phyloP scores from a whole-genome alignment of 2,113 vertebrate species.

The Thalassarche chlororhynchos region DNA sequence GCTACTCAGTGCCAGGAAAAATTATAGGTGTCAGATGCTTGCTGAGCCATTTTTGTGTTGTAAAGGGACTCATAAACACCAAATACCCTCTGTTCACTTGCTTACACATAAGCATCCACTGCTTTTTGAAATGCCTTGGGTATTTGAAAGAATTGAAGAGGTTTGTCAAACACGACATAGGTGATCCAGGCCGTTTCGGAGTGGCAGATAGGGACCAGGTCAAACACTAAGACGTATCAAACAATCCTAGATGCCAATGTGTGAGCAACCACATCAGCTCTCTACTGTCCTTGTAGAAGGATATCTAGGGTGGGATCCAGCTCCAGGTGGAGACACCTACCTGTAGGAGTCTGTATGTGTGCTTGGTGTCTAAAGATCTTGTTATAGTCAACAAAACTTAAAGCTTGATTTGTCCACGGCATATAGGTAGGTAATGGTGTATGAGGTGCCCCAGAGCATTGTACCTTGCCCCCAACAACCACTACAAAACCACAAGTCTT shows the following conservation, averaged over 20 bases:
- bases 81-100: not conserved
- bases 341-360: not conserved
- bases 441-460: not conserved
- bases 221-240: accelerated
- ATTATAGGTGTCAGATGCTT: not conserved
- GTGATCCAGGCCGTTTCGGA: not conserved
- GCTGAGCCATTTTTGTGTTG: not conserved
- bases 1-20: not conserved
- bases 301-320: not conserved
- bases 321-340: not conserved
- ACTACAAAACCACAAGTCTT: not conserved
- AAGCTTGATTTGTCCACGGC: not conserved
- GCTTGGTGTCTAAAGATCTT: not conserved
- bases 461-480: not conserved
- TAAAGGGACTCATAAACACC: not conserved
- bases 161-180: not conserved
- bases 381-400: not conserved
- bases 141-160: not conserved
- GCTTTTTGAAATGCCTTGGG: not conserved
- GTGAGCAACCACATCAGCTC: not conserved
- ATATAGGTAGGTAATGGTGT: not conserved
- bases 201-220: not conserved
- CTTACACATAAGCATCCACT: not conserved
- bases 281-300: not conserved
- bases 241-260: not conserved